Evolutionary conservation across 2,888 invertebrate species (phyloP).

Genomic region (Xestobium rufovillosum): DNA sequence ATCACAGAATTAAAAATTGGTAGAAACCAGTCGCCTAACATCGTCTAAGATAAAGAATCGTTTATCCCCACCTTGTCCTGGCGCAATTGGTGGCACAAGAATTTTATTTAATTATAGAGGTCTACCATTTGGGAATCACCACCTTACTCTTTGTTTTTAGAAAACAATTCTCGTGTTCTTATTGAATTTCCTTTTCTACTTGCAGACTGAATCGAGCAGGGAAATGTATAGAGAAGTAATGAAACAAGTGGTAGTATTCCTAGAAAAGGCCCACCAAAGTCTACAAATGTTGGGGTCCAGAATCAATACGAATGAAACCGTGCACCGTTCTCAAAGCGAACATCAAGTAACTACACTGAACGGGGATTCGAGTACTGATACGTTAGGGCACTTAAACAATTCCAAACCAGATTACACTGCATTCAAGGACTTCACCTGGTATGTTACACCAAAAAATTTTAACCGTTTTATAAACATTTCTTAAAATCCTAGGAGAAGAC

Average conservation of each 20-base stretch:
- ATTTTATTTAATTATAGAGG: too few relatives aligned
- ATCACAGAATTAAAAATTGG: too few relatives aligned
- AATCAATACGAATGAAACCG: conserved; percentile 35
- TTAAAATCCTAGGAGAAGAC: conserved; percentile 38
- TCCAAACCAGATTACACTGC: too few relatives aligned
- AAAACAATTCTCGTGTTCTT: neutral
- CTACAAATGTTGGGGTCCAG: conserved; percentile 47
- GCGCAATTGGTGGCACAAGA: too few relatives aligned
- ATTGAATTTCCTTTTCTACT: conserved; percentile 15
- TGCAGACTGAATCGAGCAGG: conserved; percentile 61
- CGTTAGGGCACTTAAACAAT: conserved; percentile 39
- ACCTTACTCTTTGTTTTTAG: too few relatives aligned
- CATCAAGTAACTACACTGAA: conserved; percentile 41
- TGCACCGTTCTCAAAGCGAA: conserved; percentile 48
- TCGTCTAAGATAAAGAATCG: too few relatives aligned
- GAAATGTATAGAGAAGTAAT: conserved; percentile 68
- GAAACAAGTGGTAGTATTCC: conserved; percentile 61
- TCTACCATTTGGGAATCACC: too few relatives aligned
- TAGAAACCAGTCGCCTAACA: too few relatives aligned
- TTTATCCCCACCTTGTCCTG: too few relatives aligned
- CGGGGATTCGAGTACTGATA: conserved; percentile 17
- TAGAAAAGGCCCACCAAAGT: conserved; percentile 61
- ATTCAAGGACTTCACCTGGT: conserved; percentile 58
- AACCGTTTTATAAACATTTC: conserved; percentile 7
- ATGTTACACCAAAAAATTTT: conserved; percentile 20